Base-by-base conservation (phyloP, 92 coral and sea anemone genomes). In the Nematostella vectensis region DNA sequence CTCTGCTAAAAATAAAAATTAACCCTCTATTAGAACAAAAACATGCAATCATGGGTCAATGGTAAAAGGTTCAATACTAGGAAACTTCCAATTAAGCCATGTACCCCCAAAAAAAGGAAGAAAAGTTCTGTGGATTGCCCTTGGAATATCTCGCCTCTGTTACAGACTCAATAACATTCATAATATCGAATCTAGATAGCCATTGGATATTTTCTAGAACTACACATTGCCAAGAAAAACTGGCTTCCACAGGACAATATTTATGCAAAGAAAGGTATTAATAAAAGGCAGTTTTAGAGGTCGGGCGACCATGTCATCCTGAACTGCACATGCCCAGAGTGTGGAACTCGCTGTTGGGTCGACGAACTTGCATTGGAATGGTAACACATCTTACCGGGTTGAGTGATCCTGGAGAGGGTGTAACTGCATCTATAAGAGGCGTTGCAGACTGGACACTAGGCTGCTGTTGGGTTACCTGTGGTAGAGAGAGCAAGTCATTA, bases 341-440 rank as follows among this genome's bases (percentile, higher is more conserved):
- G n/a, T n/a, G n/a, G n/a, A n/a, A n/a, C n/a, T n/a, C n/a, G 15
- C 40, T 33, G 40, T 33, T 33, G 6, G 6, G 8, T 33, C 40
- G 15, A 6, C 13, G 38, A 8, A 11, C 25, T 16, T 11, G 12
- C 11, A 42, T 4, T 11, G 27, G 6, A 39, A 17, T 9, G 22
- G 22, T 48, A 89, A 28, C 64, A 85, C 95, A 17, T 48, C 98
- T 27, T 68, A 91, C 98, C 63, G 98, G 89, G 44, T 91, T 91
- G 12, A 89, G 95, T 30, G 98, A 82, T 13, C 95, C 98, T 31
- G 94, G 89, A 19, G 91, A 83, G 36, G 98, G 88, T 11, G 94
- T 85, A 3, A 91, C 98, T 37, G 94, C 94, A 68, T 91, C 98
- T 45, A 91, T 91, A 51, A 91, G 58, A 1, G 98, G 98, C 13